Conservation (phyloP, 2,797 vertebrate genomes). For the Ctenopoma multispine region DNA sequence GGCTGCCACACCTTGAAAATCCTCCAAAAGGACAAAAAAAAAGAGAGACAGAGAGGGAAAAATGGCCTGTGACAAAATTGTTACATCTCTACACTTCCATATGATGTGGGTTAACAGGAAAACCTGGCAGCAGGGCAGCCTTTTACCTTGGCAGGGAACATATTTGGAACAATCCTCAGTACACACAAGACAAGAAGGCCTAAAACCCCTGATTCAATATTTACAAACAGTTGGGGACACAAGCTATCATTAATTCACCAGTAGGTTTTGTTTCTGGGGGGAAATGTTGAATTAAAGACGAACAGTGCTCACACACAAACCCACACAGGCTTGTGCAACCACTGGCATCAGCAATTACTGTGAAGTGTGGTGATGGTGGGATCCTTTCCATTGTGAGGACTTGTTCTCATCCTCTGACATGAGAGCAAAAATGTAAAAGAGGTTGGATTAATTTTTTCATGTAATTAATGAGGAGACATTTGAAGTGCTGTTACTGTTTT, state of each 20-base stretch:
- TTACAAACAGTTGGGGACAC: slow-evolving; percentile 47
- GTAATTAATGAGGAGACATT: slow-evolving; percentile 41
- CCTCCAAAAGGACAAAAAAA: background rate
- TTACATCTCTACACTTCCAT: slow-evolving; percentile 8
- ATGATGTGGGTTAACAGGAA: slow-evolving; percentile 25
- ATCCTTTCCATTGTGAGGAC: slow-evolving; percentile 42
- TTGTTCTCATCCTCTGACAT: slow-evolving; percentile 53
- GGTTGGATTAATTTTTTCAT: slow-evolving; percentile 26
- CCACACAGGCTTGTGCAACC: slow-evolving; percentile 35
- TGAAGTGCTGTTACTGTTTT: slow-evolving; percentile 28
- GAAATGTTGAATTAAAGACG: slow-evolving; percentile 58
- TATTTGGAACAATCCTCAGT: slow-evolving; percentile 28
- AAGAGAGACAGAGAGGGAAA: slow-evolving; percentile 1
- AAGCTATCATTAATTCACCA: slow-evolving; percentile 62
- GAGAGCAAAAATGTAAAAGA: slow-evolving; percentile 42
- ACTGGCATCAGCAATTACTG: slow-evolving; percentile 51
- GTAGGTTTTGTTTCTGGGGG: slow-evolving; percentile 49
- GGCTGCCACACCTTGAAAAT: slow-evolving; percentile 51
- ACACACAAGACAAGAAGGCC: slow-evolving; percentile 37
- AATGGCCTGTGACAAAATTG: slow-evolving; percentile 23
- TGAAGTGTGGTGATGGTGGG: slow-evolving; percentile 41
- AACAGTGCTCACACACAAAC: slow-evolving; percentile 35
- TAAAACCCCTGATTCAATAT: slow-evolving; percentile 52
- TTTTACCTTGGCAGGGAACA: slow-evolving; percentile 31
- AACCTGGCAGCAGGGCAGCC: slow-evolving; percentile 20